Evolutionary conservation across 2,888 invertebrate genomes (phyloP).

Genomic region (Microplitis manilae): DNA sequence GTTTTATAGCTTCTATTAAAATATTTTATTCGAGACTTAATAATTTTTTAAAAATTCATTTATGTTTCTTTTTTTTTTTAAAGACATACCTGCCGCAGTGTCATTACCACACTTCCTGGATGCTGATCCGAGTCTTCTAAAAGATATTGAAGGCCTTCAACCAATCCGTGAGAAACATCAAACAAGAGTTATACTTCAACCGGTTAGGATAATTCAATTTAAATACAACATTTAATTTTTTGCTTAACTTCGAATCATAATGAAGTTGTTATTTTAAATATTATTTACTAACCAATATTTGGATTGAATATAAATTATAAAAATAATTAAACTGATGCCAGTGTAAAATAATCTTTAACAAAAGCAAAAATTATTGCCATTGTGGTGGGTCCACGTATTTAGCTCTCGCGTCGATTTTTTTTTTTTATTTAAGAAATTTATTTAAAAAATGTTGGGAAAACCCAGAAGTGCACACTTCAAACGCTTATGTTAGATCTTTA

Average conservation of each 20-base stretch:
- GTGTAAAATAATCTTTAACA: too few species aligned
- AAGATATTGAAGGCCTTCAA: slow-evolving; percentile 66
- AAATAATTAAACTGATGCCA: too few species aligned
- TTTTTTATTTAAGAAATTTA: too few species aligned
- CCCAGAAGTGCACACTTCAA: too few species aligned
- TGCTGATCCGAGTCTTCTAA: slow-evolving; percentile 66
- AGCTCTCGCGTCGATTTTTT: too few species aligned
- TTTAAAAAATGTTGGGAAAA: too few species aligned
- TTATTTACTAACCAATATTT: neutral
- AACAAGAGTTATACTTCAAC: slow-evolving; percentile 63
- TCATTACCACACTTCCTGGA: slow-evolving; percentile 71
- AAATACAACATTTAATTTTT: slow-evolving; percentile 5
- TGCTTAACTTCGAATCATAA: neutral
- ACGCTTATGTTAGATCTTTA: too few species aligned
- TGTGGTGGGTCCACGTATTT: too few species aligned
- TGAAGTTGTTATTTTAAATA: neutral
- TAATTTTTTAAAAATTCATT: neutral
- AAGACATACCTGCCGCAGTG: slow-evolving; percentile 70
- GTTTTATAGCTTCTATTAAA: neutral
- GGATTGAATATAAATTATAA: neutral
- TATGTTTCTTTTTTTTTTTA: slow-evolving; percentile 27
- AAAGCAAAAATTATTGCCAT: too few species aligned
- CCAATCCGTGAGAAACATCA: slow-evolving; percentile 66
- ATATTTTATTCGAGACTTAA: too few species aligned
- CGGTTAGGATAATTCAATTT: slow-evolving; percentile 58